Percentiles rank a stretch among this genome's conserved stretches.
Evolutionary conservation across 2,888 invertebrate species (phyloP).

Genomic region (Polydrusus pterygomalis): DNA sequence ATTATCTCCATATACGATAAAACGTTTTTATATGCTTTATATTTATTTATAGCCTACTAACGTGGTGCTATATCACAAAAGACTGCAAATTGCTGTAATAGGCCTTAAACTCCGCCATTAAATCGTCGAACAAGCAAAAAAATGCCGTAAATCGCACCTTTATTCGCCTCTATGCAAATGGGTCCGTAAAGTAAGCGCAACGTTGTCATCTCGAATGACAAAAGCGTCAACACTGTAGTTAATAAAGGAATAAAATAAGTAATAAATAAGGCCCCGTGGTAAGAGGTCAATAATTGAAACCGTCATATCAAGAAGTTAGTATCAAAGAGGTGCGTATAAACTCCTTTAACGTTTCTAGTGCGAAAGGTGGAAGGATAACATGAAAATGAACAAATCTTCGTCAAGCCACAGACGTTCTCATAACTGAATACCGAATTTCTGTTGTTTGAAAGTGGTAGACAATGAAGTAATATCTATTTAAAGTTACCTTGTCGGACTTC

Average conservation of each 20-base stretch:
- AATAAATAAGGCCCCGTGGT: background rate
- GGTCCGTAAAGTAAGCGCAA: background rate
- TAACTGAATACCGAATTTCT: no score
- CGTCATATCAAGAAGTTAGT: no score
- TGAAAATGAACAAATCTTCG: no score
- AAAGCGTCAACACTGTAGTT: slow-evolving; percentile 11
- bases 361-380: no score
- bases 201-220: slow-evolving; percentile 19
- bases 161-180: slow-evolving; percentile 8
- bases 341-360: no score
- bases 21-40: slow-evolving; percentile 11
- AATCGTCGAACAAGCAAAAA: slow-evolving; percentile 20
- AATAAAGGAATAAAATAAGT: background rate
- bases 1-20: slow-evolving; percentile 18
- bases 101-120: slow-evolving; percentile 11
- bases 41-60: slow-evolving; percentile 15
- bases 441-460: no score
- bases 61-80: slow-evolving; percentile 7
- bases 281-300: background rate
- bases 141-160: slow-evolving; percentile 19
- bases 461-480: no score
- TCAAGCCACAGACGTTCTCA: no score
- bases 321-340: no score
- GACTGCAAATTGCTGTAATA: slow-evolving; percentile 21
- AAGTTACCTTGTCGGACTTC: no score